Conservation (phyloP, 2,797 vertebrate genomes). For the Platyrinchus mystaceus region DNA sequence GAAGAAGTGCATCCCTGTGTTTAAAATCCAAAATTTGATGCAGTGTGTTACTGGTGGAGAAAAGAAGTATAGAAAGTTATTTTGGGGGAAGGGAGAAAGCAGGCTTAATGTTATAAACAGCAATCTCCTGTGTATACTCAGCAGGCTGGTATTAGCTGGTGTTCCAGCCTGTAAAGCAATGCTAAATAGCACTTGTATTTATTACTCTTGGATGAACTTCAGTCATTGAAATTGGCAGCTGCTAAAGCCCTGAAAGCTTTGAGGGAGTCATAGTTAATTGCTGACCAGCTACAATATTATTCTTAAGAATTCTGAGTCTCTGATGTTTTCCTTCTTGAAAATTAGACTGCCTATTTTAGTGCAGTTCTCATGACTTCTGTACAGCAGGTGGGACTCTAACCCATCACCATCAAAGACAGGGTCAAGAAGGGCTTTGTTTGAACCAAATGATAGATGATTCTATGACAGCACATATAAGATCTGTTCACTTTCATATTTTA, state of each 20-base stretch:
- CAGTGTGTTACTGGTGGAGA: background rate
- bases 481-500: background rate
- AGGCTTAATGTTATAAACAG: background rate
- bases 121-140: background rate
- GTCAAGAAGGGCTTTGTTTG: background rate
- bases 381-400: background rate
- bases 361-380: background rate
- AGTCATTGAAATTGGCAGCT: background rate
- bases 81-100: background rate
- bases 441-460: background rate
- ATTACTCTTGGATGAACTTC: background rate
- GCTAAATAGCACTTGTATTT: background rate
- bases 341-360: background rate
- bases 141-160: background rate
- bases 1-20: background rate
- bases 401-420: background rate
- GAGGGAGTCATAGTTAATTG: background rate
- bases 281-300: background rate
- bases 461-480: accelerated
- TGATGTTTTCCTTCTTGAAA: background rate
- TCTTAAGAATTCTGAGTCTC: background rate
- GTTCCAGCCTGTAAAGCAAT: background rate
- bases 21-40: background rate
- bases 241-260: background rate
- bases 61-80: background rate